A percentile compares a stretch with the other conserved stretches of the same genome.
Conservation (phyloP, 2,113 vertebrate species). For the Laticauda laticaudata region DNA sequence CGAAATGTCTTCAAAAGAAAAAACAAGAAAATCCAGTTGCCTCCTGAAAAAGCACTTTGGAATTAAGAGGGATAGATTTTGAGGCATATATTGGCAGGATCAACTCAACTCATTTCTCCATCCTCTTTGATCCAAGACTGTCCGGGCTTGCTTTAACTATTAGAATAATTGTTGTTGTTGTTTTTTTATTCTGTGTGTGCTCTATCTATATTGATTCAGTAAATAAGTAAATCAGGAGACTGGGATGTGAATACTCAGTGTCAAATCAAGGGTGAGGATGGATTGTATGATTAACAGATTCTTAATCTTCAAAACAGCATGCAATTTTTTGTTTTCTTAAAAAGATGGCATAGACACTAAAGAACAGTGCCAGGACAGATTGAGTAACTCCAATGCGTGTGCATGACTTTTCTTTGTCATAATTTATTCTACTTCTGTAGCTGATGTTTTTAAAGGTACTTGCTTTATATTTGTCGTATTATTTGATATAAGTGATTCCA, state of each 20-base stretch:
- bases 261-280: background rate
- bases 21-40: no score
- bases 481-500: no score
- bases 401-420: background rate
- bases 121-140: background rate
- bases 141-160: background rate
- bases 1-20: no score
- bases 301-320: background rate
- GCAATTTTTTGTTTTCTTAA: background rate
- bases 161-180: no score
- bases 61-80: background rate
- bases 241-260: background rate
- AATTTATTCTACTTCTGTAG: slow-evolving; percentile 7
- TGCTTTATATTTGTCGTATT: no score
- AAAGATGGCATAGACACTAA: background rate
- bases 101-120: background rate
- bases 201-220: background rate
- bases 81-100: background rate
- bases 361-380: background rate
- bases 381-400: background rate
- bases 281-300: background rate
- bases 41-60: no score
- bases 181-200: background rate
- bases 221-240: background rate
- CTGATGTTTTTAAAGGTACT: background rate